Percentiles rank a stretch among this genome's conserved stretches.
Evolutionary conservation across 2,888 invertebrate genomes (phyloP).

Genomic region (Agrotis segetum): DNA sequence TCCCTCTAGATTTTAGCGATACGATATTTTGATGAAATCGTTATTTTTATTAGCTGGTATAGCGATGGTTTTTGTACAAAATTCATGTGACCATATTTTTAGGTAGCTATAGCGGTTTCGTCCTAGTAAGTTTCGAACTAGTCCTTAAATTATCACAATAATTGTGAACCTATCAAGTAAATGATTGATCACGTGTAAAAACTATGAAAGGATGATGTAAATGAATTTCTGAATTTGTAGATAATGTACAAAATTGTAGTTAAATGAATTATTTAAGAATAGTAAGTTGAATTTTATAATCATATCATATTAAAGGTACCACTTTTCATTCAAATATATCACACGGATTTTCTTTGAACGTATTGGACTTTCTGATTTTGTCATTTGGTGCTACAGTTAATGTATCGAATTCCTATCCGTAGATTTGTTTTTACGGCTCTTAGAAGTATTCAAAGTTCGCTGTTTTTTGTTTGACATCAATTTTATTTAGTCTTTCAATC

Average conservation of each 20-base stretch:
- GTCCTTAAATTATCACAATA: conserved; percentile 82
- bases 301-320: conserved; percentile 85
- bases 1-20: conserved; percentile 72
- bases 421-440: conserved; percentile 60
- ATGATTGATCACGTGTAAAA: conserved; percentile 70
- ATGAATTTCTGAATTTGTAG: conserved; percentile 84
- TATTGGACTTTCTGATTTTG: conserved; percentile 63
- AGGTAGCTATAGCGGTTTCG: conserved; percentile 85
- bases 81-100: conserved; percentile 84
- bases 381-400: conserved; percentile 81
- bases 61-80: conserved; percentile 84
- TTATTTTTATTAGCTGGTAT: conserved; percentile 71
- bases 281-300: conserved; percentile 89
- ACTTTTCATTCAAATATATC: conserved; percentile 76
- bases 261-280: conserved; percentile 82
- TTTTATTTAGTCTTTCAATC: conserved; percentile 59
- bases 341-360: conserved; percentile 69
- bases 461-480: conserved; percentile 59
- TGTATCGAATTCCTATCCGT: conserved; percentile 64
- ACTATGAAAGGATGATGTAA: conserved; percentile 77
- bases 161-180: conserved; percentile 68
- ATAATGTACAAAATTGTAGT: conserved; percentile 87
- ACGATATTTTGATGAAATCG: conserved; percentile 70
- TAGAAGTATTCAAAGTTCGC: conserved; percentile 55
- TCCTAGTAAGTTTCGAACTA: conserved; percentile 90